A percentile compares a stretch with the other conserved stretches of the same genome.
These are phyloP conservation scores for Phalanger gymnotis DNA, from an alignment of 2,797 vertebrate genomes.

Conservation along the genomic window DNA sequence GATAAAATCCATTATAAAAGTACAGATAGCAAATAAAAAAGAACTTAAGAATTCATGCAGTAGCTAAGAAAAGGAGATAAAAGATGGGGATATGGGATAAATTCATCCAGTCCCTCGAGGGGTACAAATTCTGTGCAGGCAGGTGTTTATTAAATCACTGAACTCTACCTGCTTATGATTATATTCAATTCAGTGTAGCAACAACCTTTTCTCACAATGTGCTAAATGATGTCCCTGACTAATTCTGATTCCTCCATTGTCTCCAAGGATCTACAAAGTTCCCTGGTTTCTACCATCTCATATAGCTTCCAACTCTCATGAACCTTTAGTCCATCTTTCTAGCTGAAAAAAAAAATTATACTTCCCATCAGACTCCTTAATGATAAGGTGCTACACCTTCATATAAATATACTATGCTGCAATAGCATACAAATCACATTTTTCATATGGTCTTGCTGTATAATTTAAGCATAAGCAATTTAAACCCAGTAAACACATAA, in stretches of 20 bases:
- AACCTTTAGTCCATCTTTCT: neutral
- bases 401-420: neutral
- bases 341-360: neutral
- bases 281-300: neutral
- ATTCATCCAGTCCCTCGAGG: neutral
- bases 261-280: neutral
- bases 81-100: neutral
- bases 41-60: neutral
- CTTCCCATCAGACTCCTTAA: neutral
- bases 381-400: neutral
- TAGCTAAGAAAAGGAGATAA: neutral
- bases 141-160: neutral
- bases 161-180: neutral
- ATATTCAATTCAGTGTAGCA: neutral
- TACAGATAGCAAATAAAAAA: neutral
- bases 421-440: neutral
- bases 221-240: neutral
- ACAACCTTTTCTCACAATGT: neutral
- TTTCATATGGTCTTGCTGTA: neutral
- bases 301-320: neutral
- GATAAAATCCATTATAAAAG: neutral
- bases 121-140: neutral
- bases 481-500: neutral
- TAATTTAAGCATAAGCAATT: neutral
- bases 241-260: neutral